Evolutionary conservation across 2,113 vertebrate species (phyloP), one percentile per base, ranked within the genome.

Genomic region (Tinamus guttatus): DNA sequence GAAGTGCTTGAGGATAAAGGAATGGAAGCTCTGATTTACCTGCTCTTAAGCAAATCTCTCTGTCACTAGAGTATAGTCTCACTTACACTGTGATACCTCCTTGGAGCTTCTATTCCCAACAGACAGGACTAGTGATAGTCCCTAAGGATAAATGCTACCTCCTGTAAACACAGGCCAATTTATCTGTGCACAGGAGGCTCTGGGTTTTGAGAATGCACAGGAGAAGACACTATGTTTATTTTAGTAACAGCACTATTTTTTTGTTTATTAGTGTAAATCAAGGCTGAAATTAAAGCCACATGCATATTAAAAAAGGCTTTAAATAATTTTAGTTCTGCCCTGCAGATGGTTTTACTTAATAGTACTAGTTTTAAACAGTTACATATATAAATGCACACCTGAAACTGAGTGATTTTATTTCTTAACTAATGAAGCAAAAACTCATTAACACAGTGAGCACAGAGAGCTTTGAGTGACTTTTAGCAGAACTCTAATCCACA

Each of bases 301-400:
- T 90, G 43, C 86, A 96, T 92, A 90, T 79, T 92, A 93, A 89
- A 92, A 49, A 22, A 90, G 43, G 19, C 11, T 92, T 95, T 94
- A 85, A 90, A 81, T 91, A 93, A 93, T 93, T 82, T 51, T n/a
- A 92, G 71, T n/a, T 51, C 56, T 70, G 32, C 63, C 60, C n/a
- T 52, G 14, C 43, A 68, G 56, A 68, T 67, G 45, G 20, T 80
- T 95, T 91, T 81, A 75, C 62, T 85, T 75, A 85, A 80, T 54
- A 52, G 13, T 60, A 69, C 47, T 27, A 12, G 25, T 60, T 90
- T 82, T 38, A 60, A 92, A 32, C 7, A 43, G 13, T 59, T 67
- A 70, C 36, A 89, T 93, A 83, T 76, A 81, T 3, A 73, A 22
- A 70, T 11, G 27, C 22, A 79, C 11, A 93, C 82, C 71, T 87